Evolutionary conservation across 2,888 invertebrate genomes (phyloP), one percentile per base, ranked within the genome.

Genomic region (Strigamia transsilvanica): DNA sequence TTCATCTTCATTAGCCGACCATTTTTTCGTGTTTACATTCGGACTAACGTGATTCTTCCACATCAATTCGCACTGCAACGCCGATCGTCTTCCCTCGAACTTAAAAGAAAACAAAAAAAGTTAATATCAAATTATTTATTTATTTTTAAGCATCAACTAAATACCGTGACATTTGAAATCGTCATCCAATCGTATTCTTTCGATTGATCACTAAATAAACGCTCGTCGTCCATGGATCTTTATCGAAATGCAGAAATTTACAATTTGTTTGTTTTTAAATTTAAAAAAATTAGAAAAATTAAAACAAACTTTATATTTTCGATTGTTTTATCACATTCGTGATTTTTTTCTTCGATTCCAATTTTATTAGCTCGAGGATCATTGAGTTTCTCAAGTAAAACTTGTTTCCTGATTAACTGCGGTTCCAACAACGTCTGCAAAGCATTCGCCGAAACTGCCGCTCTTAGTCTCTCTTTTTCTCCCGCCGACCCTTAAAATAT

Each of bases 111-210:
- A n/a, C n/a, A n/a, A 66, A 18, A 66, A 66, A 23, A 66, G 23
- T 38, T 38, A 46, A 10, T 3, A 9, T 13, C 1, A 46, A 46
- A 9, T 10, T 13, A 61, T 15, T 61, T 61, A 61, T 6, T n/a
- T n/a, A 12, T 66, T 66, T 12, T 4, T 3, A 66, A 66, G 23
- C 2, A 21, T n/a, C 5, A 46, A 46, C n/a, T 13, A 2, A 4
- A n/a, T 66, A 66, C 61, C 18, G 61, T 66, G 12, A 66, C 61
- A 66, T 12, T 12, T 23, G 61, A 66, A 66, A 66, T 66, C 9
- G 13, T 66, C 21, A 66, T 4, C 61, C 61, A 66, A 66, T 66
- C 61, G 21, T 21, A 23, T 23, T 18, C 23, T 66, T 18, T 12
- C 10, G 10, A 6, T 66, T 23, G 10, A n/a, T 15, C 10, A 23